Conservation (phyloP, 2,113 vertebrate genomes). For the Balaeniceps rex region DNA sequence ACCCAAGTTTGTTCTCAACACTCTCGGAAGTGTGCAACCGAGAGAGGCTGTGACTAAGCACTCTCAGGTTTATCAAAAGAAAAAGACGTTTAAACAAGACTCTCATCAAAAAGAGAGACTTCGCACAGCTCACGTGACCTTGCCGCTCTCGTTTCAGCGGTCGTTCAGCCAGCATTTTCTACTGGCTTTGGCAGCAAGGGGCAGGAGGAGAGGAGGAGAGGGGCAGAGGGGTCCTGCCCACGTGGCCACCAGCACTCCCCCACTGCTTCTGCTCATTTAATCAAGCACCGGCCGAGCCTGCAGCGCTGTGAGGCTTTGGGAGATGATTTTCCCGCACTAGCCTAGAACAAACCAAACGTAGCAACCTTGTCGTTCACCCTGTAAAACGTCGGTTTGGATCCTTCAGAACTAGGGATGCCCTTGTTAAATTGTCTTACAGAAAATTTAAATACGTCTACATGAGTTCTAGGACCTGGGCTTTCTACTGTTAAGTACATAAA, state of each 20-base stretch:
- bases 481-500: neutral
- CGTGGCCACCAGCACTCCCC: rapidly evolving
- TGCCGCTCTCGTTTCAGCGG: rapidly evolving
- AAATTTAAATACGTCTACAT: rapidly evolving
- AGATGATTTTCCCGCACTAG: too few species aligned
- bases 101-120: neutral
- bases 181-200: neutral
- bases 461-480: neutral
- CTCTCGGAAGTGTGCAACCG: rapidly evolving
- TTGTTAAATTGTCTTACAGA: neutral
- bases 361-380: neutral
- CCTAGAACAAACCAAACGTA: neutral
- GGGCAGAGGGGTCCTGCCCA: neutral
- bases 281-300: rapidly evolving
- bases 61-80: neutral
- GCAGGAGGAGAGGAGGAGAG: neutral
- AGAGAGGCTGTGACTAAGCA: neutral
- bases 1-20: rapidly evolving
- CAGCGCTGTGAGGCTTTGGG: neutral
- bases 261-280: rapidly evolving
- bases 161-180: rapidly evolving
- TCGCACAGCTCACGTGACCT: rapidly evolving
- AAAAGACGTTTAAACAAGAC: neutral
- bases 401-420: neutral
- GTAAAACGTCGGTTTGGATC: rapidly evolving